phyloP scores from a whole-genome alignment of 2,888 invertebrate genomes.

The Caenorhabditis drosophilae region DNA sequence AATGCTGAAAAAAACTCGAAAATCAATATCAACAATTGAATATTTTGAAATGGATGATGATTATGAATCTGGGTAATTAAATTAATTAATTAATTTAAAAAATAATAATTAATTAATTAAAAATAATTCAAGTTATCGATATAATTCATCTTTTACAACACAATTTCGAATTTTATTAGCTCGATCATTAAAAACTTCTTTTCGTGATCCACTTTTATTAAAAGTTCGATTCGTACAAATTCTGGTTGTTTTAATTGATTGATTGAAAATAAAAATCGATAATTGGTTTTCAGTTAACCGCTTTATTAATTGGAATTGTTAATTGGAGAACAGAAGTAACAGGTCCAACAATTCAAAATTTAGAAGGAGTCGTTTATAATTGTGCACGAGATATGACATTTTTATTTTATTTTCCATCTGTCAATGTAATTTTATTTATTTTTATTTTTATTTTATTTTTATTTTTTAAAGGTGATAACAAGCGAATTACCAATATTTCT shows the following conservation, averaged over 20 bases:
- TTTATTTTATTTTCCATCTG: conserved; percentile 89
- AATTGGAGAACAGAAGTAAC: conserved; percentile 43
- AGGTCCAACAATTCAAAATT: conserved; percentile 50
- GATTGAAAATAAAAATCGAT: not conserved
- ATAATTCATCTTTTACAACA: conserved; percentile 84
- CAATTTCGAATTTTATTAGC: conserved; percentile 88
- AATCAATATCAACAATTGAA: conserved; percentile 14
- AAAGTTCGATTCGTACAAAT: conserved; percentile 85
- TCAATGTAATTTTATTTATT: conserved; percentile 78
- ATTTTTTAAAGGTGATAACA: conserved; percentile 80
- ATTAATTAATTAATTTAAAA: conserved; percentile 4
- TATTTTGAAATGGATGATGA: conserved; percentile 19
- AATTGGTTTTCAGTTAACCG: conserved; percentile 40
- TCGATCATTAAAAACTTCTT: conserved; percentile 86
- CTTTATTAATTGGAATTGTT: conserved; percentile 53
- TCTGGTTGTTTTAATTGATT: conserved; percentile 75
- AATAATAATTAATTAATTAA: no score
- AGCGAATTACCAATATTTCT: conserved; percentile 87
- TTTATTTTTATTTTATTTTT: not conserved
- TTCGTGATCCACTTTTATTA: conserved; percentile 88
- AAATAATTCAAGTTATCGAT: no score
- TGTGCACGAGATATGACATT: conserved; percentile 80
- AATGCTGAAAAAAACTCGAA: conserved; percentile 22
- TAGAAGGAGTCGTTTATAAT: conserved; percentile 63
- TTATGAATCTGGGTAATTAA: not conserved